Evolutionary conservation across 2,113 vertebrate species (phyloP), one percentile per base, ranked within the genome.

Genomic region (Ammodytes dubius): DNA sequence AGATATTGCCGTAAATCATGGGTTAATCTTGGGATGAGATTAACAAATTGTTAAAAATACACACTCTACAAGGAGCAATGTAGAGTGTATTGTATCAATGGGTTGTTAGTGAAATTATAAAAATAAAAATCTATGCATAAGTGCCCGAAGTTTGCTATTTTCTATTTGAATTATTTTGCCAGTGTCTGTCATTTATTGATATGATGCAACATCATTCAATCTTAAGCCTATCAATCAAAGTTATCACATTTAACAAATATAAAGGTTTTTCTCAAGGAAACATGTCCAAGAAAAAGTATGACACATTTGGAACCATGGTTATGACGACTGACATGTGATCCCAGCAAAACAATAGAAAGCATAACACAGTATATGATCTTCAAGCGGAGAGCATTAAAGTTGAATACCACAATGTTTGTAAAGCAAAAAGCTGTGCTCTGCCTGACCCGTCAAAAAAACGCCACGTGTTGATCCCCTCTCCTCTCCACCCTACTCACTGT

Each of bases 401-500:
- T 37, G 8, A 3, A 39, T 10, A 43, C 35, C 4, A 14, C 27
- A 27, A 27, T 2, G 45, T 43, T 42, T 9, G 39, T 43, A 3
- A 39, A 49, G 49, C 4, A 43, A 61, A 67, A 46, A 27, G 27
- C 50, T 4, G 35, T 17, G 45, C 11, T 37, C 14, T 19, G 12
- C 27, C 37, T 5, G 49, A 40, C n/a, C 37, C 5, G 49, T 6
- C 4, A 4, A 3, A 15, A 35, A 66, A 17, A 56, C 4, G 3
- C 27, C 35, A 52, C 2, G 50, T 7, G n/a, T 17, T 17, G 15
- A 27, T 27, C 27, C 27, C 27, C 27, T 27, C 27, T 27, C 57
- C 6, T 4, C 14, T 70, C n/a, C 13, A 7, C 15, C 76, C n/a
- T 35, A 95, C 96, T 92, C 75, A 99, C 98, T 92, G 3, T 98